These are phyloP conservation scores for Nannoperca australis DNA, from an alignment of 2,797 vertebrate species.

Conservation along the genomic window DNA sequence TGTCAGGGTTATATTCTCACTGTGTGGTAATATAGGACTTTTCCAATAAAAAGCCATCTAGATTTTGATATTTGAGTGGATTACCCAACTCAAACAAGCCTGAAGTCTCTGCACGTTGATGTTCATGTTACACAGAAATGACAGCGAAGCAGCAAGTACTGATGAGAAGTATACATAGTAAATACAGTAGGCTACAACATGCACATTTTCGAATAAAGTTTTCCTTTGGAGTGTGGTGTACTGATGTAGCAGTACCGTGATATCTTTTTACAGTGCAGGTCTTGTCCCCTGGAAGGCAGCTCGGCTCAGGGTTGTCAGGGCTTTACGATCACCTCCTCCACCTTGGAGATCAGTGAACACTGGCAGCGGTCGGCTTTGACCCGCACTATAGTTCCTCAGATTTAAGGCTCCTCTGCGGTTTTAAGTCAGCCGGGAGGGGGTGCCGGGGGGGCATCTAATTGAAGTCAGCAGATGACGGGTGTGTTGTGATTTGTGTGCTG, in stretches of 20 bases:
- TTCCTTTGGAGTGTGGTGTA: background rate
- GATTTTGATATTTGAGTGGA: conserved; percentile 12
- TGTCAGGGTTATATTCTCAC: conserved; percentile 6
- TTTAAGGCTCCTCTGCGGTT: conserved; percentile 74
- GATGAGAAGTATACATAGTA: conserved; percentile 6
- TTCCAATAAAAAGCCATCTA: conserved; percentile 9
- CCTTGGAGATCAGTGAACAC: conserved; percentile 66
- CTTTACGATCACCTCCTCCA: conserved; percentile 73
- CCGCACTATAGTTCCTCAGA: conserved; percentile 50
- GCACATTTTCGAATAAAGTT: background rate
- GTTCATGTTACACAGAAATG: background rate
- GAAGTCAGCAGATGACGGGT: conserved; percentile 83
- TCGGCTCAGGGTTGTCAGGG: conserved; percentile 61
- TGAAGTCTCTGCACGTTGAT: background rate
- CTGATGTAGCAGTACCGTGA: background rate
- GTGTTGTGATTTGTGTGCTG: conserved; percentile 81
- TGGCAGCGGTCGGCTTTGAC: conserved; percentile 57
- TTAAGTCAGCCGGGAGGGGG: conserved; percentile 37
- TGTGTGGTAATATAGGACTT: conserved; percentile 10
- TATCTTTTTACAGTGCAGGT: conserved; percentile 40
- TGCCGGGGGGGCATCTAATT: conserved; percentile 67
- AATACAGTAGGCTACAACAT: background rate
- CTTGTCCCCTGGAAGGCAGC: conserved; percentile 33
- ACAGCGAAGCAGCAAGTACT: background rate
- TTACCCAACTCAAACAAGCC: conserved; percentile 8